phyloP scores from a whole-genome alignment of 2,888 invertebrate genomes.

The Eueremaeus valkanovi region DNA sequence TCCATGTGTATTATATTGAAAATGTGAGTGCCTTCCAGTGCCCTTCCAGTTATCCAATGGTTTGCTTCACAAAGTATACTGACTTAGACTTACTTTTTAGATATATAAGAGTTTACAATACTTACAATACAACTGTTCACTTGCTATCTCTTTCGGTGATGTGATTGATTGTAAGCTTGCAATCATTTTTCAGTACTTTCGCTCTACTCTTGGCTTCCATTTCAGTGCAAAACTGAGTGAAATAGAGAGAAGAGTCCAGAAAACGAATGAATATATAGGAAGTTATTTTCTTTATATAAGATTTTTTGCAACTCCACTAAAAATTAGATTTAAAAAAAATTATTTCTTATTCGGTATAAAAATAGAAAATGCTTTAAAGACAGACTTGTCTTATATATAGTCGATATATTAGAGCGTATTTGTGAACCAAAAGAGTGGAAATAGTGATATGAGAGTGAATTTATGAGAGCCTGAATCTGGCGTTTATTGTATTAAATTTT shows the following conservation, averaged over 20 bases:
- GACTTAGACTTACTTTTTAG: conserved; percentile 14
- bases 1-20: conserved; percentile 2
- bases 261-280: conserved; percentile 25
- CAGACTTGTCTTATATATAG: neutral
- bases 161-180: conserved; percentile 26
- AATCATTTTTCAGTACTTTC: conserved; percentile 14
- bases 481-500: conserved; percentile 23
- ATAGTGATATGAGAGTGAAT: conserved; percentile 13
- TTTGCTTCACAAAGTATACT: neutral
- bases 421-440: conserved; percentile 27
- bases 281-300: conserved; percentile 26
- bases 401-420: neutral
- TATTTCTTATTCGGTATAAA: neutral
- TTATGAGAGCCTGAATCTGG: conserved; percentile 18
- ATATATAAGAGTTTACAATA: no score
- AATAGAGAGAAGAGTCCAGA: neutral
- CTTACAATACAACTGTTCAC: conserved; percentile 21
- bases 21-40: conserved; percentile 8
- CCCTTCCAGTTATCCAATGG: conserved; percentile 21
- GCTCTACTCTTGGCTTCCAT: conserved; percentile 2
- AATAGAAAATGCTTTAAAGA: neutral
- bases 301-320: neutral
- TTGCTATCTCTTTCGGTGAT: conserved; percentile 21
- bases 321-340: conserved; percentile 24
- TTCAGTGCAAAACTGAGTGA: neutral